phyloP scores from a whole-genome alignment of 2,888 invertebrate genomes.

The Andrena dorsata region DNA sequence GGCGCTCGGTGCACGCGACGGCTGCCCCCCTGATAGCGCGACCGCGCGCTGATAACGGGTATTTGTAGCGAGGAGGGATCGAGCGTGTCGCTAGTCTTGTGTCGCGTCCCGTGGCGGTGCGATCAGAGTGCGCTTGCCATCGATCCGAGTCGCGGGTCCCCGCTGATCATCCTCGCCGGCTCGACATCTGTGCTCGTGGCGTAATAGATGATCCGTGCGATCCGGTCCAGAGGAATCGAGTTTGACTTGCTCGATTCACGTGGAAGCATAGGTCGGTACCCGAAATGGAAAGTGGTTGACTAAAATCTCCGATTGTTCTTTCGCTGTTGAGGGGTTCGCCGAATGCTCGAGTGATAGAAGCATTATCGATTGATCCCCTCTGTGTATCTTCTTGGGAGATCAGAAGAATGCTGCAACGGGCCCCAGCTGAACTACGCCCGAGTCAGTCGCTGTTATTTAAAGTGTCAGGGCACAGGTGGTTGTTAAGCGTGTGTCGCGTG shows the following conservation, averaged over 20 bases:
- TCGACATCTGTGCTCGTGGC: background rate
- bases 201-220: no score
- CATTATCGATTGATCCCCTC: no score
- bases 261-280: background rate
- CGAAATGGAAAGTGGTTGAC: background rate
- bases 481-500: background rate
- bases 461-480: conserved; percentile 8
- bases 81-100: conserved; percentile 43
- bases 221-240: no score
- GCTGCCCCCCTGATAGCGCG: conserved; percentile 44
- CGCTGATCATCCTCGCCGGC: background rate
- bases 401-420: no score
- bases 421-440: no score
- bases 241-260: no score
- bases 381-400: no score
- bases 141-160: background rate
- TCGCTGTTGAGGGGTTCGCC: background rate
- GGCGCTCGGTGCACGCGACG: conserved; percentile 56
- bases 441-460: background rate
- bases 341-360: no score
- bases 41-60: conserved; percentile 55
- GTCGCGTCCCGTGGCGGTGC: conserved; percentile 39
- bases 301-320: background rate
- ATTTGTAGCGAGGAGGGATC: conserved; percentile 49
- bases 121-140: conserved; percentile 26